phyloP scores from a whole-genome alignment of 64 coral and sea anemone genomes.

The Montipora sp. region DNA sequence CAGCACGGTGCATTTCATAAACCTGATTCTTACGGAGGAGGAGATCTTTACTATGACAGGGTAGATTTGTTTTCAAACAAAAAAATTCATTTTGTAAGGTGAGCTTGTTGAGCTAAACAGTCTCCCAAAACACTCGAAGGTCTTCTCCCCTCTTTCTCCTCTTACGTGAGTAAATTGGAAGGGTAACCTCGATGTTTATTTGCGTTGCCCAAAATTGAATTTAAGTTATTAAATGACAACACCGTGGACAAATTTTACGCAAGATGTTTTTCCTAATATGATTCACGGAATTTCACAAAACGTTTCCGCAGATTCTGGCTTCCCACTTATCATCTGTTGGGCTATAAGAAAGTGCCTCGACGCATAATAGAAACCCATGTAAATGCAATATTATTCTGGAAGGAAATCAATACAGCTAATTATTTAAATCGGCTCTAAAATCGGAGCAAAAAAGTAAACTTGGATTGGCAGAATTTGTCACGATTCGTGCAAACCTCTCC shows the following conservation, averaged over 20 bases:
- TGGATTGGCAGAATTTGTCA: not conserved
- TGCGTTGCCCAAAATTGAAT: not conserved
- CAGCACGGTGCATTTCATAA: not conserved
- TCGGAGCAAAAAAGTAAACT: not conserved
- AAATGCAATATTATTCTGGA: not conserved
- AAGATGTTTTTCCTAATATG: not conserved
- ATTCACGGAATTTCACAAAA: not conserved
- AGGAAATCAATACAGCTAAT: conserved; percentile 31
- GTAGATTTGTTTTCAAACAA: too few species aligned
- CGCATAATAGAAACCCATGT: not conserved
- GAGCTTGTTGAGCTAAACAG: not conserved
- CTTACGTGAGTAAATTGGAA: too few species aligned
- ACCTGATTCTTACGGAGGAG: not conserved
- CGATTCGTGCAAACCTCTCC: not conserved
- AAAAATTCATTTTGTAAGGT: not conserved
- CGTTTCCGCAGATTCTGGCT: too few species aligned
- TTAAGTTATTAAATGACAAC: conserved; percentile 22
- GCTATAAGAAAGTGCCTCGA: not conserved
- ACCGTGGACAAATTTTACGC: too few species aligned
- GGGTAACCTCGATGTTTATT: too few species aligned
- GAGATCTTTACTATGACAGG: too few species aligned
- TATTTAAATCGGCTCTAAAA: conserved; percentile 16
- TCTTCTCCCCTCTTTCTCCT: too few species aligned
- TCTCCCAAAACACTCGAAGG: too few species aligned
- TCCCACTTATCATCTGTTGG: too few species aligned